Conservation (phyloP, 2,797 vertebrate species). For the Cuniculus paca region DNA sequence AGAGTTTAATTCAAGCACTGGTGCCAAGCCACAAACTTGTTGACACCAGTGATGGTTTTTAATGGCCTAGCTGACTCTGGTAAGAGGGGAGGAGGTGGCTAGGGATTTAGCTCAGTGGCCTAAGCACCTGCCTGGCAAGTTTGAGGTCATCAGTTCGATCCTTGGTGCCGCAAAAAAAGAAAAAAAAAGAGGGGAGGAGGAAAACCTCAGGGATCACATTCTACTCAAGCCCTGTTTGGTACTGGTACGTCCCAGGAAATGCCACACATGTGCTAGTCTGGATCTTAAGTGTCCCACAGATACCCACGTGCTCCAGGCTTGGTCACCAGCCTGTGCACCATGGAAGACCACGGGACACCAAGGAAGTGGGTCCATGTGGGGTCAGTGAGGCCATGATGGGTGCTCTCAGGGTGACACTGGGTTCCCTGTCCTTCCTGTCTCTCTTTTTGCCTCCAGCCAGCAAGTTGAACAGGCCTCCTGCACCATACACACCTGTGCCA, state of each 20-base stretch:
- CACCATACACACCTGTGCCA: too few relatives aligned
- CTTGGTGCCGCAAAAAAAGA: too few relatives aligned
- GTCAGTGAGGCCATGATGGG: too few relatives aligned
- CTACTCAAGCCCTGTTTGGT: not conserved
- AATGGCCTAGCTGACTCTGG: not conserved
- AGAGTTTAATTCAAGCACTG: not conserved
- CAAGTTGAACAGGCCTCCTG: not conserved
- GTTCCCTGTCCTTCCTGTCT: not conserved
- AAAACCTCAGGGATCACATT: not conserved
- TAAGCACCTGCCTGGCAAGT: too few relatives aligned
- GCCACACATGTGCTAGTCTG: not conserved
- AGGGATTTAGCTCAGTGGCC: too few relatives aligned
- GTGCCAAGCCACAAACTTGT: not conserved
- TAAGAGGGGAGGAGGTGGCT: not conserved
- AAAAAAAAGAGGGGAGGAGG: not conserved
- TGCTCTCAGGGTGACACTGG: not conserved
- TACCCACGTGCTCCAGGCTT: not conserved
- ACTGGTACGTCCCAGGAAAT: not conserved
- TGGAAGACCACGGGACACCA: not conserved
- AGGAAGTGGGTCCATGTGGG: not conserved
- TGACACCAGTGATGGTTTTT: not conserved
- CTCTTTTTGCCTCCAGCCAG: not conserved
- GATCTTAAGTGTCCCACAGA: too few relatives aligned
- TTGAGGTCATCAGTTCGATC: too few relatives aligned
- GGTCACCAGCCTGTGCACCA: too few relatives aligned